Evolutionary conservation across 2,797 vertebrate species (phyloP), one percentile per base, ranked within the genome.

Genomic region (Sebastiscus tertius): DNA sequence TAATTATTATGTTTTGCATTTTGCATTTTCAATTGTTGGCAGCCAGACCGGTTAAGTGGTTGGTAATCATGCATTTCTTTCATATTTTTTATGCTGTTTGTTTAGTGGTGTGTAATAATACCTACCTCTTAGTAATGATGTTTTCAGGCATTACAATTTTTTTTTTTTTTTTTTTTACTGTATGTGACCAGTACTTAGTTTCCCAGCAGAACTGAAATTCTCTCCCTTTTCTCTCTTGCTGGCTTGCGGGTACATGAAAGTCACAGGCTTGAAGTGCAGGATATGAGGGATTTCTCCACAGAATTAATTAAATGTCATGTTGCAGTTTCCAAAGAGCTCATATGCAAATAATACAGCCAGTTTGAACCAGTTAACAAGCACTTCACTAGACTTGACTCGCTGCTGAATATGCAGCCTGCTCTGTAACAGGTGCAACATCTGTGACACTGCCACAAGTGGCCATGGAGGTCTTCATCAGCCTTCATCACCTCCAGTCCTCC

Each of bases 281-380:
- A 69, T 75, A 60, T 75, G 55, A 83, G 62, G 18, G 62, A 83
- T 79, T 36, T 70, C 75, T 77, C 55, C 16, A 71, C 20, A 67
- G 68, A 79, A 75, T 81, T 58, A 56, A 86, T 88, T 81, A 55
- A 75, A 65, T 11, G 11, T 68, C 42, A 26, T 63, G n/a, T 70
- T 60, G 61, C 66, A 16, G 52, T 62, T 82, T 74, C 67, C 46
- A 42, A 70, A 75, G 24, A 59, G 29, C 55, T 58, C 12, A 34
- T 58, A 54, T 68, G 76, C 27, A 78, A 82, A 87, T 59, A 76
- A 56, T 42, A 33, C 24, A 74, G 56, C 33, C 49, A 22, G 63
- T 80, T 46, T 65, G 34, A 81, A 73, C 49, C 78, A 29, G 59
- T 72, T 77, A 83, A 87, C 58, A 64, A 83, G 69, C 69, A 72